These are phyloP conservation scores for Chiridota heheva DNA, from an alignment of 35 echinoderm and acorn worm species.

Conservation along the genomic window DNA sequence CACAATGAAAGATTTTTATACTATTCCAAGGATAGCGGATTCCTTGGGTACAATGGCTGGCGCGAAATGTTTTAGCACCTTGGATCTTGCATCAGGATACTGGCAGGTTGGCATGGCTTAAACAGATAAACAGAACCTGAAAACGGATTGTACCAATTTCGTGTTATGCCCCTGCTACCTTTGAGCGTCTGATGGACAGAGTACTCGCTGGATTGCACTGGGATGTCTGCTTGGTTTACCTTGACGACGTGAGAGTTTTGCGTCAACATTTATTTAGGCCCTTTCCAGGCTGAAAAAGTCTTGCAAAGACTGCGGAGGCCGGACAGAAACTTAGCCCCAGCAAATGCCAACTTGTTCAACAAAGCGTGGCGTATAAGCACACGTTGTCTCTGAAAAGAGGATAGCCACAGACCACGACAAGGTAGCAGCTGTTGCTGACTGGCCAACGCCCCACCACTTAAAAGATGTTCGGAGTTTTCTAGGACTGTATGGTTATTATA, in stretches of 20 bases:
- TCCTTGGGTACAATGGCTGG: constrained; percentile 58
- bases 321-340: constrained; percentile 32
- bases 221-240: constrained; percentile 23
- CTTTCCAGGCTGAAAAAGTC: constrained; percentile 1
- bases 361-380: constrained; percentile 17
- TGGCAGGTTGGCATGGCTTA: constrained; percentile 50
- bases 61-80: constrained; percentile 49
- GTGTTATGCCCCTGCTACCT: constrained; percentile 41
- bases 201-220: constrained; percentile 30
- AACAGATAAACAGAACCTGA: constrained; percentile 21
- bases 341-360: constrained; percentile 27
- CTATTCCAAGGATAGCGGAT: constrained; percentile 58
- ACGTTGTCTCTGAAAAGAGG: constrained; percentile 19
- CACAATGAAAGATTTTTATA: constrained; percentile 50
- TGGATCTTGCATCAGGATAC: constrained; percentile 40
- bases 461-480: constrained; percentile 27
- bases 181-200: constrained; percentile 36
- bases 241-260: constrained; percentile 35
- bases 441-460: constrained; percentile 17
- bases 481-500: constrained; percentile 27
- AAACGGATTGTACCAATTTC: constrained; percentile 13
- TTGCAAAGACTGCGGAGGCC: constrained; percentile 2
- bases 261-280: constrained; percentile 1
- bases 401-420: constrained; percentile 27
- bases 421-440: constrained; percentile 1